Evolutionary conservation across 2,113 vertebrate species (phyloP), one percentile per base, ranked within the genome.

Genomic region (Ammospiza caudacuta): DNA sequence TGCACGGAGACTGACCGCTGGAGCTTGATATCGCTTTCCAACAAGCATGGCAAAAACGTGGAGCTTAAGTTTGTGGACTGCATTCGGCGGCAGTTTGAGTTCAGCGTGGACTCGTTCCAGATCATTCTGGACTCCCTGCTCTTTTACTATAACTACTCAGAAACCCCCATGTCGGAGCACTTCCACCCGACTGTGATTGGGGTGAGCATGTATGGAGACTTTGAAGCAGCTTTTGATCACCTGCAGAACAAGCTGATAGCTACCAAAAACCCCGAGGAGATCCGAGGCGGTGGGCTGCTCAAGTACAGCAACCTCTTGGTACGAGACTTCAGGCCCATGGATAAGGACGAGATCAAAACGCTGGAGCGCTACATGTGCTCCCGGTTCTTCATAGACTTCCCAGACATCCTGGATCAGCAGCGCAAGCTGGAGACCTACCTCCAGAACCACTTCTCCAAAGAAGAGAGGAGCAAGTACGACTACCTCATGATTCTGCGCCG

Each of bases 331-430:
- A 97, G 93, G 91, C 99, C 99, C 18, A 98, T 98, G 16, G 98
- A 98, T 78, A 98, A 98, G 96, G 97, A 98, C 10, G 98, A 99
- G 92, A 99, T 99, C 96, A 99, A 99, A 94, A 98, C 94, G 1
- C 94, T 99, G 28, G 99, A 99, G 97, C 98, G 99, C 8, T 99
- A 99, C 97, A 99, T 99, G 99, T 99, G 99, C 77, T 99, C 99
- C 3, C 97, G 99, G 41, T 99, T 99, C 97, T 99, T 99, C 98
- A 99, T 99, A 46, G 99, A 99, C 98, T 99, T 99, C 97, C 99
- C 99, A 0, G 99, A 99, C 96, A 99, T 99, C 66, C 98, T 98
- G 6, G 99, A 99, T 66, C 99, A 99, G 97, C 99, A 99, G 92
- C 98, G 98, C 54, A 99, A 99, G 89, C 95, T 99, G 96, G 99